These are phyloP conservation scores for Lacerta bilineata DNA, from an alignment of 2,797 vertebrate species.

Conservation along the genomic window DNA sequence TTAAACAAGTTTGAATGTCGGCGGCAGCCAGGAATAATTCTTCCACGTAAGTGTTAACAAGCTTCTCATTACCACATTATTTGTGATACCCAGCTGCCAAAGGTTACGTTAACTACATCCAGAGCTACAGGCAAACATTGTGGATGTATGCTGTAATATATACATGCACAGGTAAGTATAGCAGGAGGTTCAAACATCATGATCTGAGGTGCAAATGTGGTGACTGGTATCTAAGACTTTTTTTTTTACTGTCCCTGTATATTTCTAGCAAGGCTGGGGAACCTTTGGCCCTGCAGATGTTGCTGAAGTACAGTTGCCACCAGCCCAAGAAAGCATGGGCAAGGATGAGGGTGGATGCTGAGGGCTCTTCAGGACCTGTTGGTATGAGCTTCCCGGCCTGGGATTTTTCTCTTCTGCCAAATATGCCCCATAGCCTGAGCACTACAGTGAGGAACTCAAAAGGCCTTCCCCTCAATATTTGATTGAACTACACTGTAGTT, in stretches of 20 bases:
- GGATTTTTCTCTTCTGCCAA: too few species aligned
- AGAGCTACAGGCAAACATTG: background rate
- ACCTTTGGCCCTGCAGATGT: background rate
- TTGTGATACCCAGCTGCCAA: constrained; percentile 26
- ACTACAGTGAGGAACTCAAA: too few species aligned
- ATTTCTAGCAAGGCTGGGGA: too few species aligned
- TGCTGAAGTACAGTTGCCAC: background rate
- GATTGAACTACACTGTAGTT: too few species aligned
- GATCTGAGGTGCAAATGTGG: background rate
- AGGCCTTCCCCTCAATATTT: too few species aligned
- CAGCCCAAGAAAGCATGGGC: too few species aligned
- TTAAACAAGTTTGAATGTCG: constrained; percentile 52
- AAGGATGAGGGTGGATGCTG: too few species aligned
- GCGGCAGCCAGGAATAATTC: constrained; percentile 49
- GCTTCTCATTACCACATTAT: constrained; percentile 35
- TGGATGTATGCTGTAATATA: background rate
- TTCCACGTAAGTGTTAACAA: constrained; percentile 39
- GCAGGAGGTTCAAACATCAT: background rate
- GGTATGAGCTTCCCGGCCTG: too few species aligned
- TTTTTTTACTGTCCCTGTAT: background rate
- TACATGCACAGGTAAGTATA: background rate
- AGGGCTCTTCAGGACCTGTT: too few species aligned
- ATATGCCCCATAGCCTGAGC: too few species aligned
- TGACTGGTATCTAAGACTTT: background rate
- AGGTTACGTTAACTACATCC: background rate